Conservation (phyloP, 2,113 vertebrate genomes). For the Chunga burmeisteri region DNA sequence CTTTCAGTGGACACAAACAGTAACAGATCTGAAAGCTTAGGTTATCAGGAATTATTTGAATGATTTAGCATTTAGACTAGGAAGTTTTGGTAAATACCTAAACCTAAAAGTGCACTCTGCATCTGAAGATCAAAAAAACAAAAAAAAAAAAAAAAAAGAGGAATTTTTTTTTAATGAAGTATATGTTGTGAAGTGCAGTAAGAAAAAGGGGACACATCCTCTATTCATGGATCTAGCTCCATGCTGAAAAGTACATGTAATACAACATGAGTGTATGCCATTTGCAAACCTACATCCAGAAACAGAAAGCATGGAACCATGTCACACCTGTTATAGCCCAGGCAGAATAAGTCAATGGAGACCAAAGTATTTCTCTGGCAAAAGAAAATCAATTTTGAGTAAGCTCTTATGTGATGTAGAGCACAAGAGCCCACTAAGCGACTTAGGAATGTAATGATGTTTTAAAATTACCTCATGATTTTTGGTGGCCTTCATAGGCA, state of each 20-base stretch:
- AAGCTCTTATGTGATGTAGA: not conserved
- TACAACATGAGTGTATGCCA: not conserved
- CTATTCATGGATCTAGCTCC: not conserved
- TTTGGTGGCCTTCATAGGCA: not conserved
- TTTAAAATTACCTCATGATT: not conserved
- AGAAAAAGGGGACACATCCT: not conserved
- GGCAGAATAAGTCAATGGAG: not conserved
- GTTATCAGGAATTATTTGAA: not conserved
- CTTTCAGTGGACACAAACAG: not conserved
- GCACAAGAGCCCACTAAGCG: accelerated
- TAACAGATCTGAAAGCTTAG: not conserved
- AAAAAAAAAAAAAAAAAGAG: too few species aligned
- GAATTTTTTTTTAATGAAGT: not conserved
- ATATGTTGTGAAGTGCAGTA: not conserved
- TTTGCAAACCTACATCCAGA: not conserved
- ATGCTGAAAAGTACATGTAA: not conserved
- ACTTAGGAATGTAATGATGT: not conserved
- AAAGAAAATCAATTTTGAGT: not conserved
- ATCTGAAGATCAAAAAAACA: not conserved
- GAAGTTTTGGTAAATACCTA: not conserved
- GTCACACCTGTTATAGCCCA: not conserved
- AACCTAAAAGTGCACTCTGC: not conserved
- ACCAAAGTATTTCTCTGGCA: not conserved
- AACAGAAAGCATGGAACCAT: not conserved
- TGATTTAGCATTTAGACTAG: not conserved